Conservation (phyloP, 35 echinoderm and acorn worm genomes). For the Stichopus chloronotus region DNA sequence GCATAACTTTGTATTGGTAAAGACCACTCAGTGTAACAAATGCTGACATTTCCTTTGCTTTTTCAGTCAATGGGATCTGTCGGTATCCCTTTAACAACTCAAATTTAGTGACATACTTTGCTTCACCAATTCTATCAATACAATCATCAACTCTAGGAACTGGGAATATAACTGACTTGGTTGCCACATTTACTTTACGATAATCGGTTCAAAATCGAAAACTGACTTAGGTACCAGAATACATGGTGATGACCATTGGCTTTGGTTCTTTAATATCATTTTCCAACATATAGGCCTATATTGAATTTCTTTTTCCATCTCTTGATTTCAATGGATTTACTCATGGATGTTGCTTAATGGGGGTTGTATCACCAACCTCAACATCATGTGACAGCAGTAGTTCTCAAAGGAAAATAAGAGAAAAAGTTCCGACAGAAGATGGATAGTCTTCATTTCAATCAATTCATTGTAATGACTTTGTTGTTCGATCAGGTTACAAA, state of each 20-base stretch:
- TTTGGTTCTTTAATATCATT: conserved; percentile 65
- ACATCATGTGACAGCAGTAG: background rate
- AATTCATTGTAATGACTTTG: background rate
- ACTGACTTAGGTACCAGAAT: conserved; percentile 59
- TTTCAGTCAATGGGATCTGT: conserved; percentile 7
- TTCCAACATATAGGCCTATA: conserved; percentile 44
- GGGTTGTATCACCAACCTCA: conserved; percentile 6
- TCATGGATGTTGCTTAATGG: conserved; percentile 62
- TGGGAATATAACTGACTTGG: conserved; percentile 7
- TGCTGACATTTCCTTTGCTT: conserved; percentile 69
- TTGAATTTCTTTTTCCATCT: conserved; percentile 34
- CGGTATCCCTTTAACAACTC: conserved; percentile 49
- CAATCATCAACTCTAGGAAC: conserved; percentile 47
- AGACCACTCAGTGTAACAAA: conserved; percentile 68
- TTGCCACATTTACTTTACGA: conserved; percentile 30
- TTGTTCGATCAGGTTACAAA: background rate
- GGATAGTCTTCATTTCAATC: background rate
- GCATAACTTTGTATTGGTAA: conserved; percentile 76
- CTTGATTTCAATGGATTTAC: conserved; percentile 19
- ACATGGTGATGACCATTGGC: conserved; percentile 42
- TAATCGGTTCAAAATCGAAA: conserved; percentile 53
- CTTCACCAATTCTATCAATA: conserved; percentile 34
- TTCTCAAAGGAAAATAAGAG: background rate
- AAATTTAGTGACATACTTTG: conserved; percentile 43
- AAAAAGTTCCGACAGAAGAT: background rate